Base-by-base conservation (phyloP, 2,113 vertebrate species). In the Microtus pennsylvanicus region DNA sequence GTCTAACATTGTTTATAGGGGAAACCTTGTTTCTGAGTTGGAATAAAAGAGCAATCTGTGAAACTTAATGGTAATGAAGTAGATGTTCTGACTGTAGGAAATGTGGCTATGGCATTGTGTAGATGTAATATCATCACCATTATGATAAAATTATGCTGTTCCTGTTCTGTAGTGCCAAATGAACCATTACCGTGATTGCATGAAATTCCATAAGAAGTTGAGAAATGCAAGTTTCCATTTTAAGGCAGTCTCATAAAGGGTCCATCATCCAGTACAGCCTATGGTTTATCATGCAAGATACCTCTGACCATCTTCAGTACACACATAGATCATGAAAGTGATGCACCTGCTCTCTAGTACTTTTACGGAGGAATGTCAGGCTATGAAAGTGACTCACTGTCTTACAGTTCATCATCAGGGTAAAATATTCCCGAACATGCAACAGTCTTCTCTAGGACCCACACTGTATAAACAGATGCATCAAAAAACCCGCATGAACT, bases 381-480 rank as follows among this genome's bases (percentile, higher is more conserved):
- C 69, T 92, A 92, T 96, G 93, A 94, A 94, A 96, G 96, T 94
- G 70, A 94, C 92, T 96, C 91, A 81, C 33, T 92, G 76, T 96
- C 63, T 95, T 94, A 87, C 6, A 95, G 78, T 94, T 94, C 94
- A 65, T 97, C 87, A 95, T 85, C 83, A 78, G 45, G 81, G 45
- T 90, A 94, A 97, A 97, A 92, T 87, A 95, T 67, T 78, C 52
- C 67, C 47, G 69, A 52, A 96, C 96, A 90, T 97, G 88, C 96
- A 96, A 82, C 76, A 97, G 33, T 92, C 86, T 96, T 89, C 93
- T 91, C 47, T 96, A 96, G 86, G 77, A 95, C 87, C 76, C 45
- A 96, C 45, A 87, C n/a, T 95, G 35, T 3, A 17, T 95, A 96
- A 97, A 96, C 77, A 98, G 97, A 97, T 97, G 92, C 77, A 96